Conservation (phyloP, 2,797 vertebrate species). For the Myripristis jacobus region DNA sequence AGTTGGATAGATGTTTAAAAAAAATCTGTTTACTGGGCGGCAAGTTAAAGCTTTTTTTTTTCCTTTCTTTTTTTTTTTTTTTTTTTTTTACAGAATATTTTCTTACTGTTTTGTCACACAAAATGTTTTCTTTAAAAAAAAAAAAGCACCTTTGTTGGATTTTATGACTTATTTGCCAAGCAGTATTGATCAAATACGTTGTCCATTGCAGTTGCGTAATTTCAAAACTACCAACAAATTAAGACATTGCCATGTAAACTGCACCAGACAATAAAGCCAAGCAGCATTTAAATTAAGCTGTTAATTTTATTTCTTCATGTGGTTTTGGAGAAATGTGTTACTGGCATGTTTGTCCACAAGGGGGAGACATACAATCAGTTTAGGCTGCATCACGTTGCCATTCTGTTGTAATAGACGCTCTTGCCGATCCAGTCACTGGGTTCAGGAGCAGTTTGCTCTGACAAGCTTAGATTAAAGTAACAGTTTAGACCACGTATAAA, state of each 20-base stretch:
- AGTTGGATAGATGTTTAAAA: slow-evolving; percentile 20
- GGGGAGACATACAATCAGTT: slow-evolving; percentile 46
- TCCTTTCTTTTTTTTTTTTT: slow-evolving; percentile 24
- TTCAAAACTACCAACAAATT: slow-evolving; percentile 22
- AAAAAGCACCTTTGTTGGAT: slow-evolving; percentile 40
- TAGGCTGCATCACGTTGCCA: not conserved
- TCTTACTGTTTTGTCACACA: slow-evolving; percentile 12
- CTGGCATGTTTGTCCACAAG: slow-evolving; percentile 53
- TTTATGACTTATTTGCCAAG: slow-evolving; percentile 13
- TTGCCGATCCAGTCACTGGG: not conserved
- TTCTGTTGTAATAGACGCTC: not conserved
- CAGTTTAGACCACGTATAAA: not conserved
- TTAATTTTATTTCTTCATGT: not conserved
- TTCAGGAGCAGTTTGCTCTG: not conserved
- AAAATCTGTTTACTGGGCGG: slow-evolving; percentile 3
- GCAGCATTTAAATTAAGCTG: not conserved
- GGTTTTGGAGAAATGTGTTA: not conserved
- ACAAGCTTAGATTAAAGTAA: not conserved
- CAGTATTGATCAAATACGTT: slow-evolving; percentile 60
- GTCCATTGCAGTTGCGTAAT: slow-evolving; percentile 16
- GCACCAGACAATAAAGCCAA: slow-evolving; percentile 64
- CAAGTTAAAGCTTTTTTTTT: slow-evolving; percentile 15
- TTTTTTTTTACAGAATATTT: slow-evolving; percentile 31
- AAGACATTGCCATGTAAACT: slow-evolving; percentile 39
- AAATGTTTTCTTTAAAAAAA: not conserved